Conservation (phyloP, 1,140 invertebrate species). For the Chymomyza costata region DNA sequence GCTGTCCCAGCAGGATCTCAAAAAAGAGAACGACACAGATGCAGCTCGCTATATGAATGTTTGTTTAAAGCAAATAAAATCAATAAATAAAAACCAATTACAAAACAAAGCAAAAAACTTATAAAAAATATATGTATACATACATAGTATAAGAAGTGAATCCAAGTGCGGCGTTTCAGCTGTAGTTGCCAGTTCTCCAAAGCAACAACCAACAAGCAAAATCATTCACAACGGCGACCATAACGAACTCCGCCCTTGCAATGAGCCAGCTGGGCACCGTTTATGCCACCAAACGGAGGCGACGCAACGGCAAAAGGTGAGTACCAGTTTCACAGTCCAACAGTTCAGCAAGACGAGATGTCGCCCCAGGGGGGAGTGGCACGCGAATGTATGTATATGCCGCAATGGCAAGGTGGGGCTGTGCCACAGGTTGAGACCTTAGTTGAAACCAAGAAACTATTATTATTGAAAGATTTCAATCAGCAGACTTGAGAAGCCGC, state of each 20-base stretch:
- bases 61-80: constrained; percentile 43
- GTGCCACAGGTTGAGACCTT: no score
- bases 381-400: no score
- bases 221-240: constrained; percentile 74
- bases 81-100: constrained; percentile 66
- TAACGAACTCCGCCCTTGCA: constrained; percentile 74
- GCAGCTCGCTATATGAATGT: constrained; percentile 32
- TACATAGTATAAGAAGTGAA: no score
- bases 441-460: constrained; percentile 9
- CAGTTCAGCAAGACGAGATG: neutral
- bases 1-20: constrained; percentile 19
- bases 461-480: constrained; percentile 64
- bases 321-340: constrained; percentile 39
- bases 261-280: constrained; percentile 95
- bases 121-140: no score
- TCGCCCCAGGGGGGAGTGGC: neutral
- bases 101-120: constrained; percentile 34
- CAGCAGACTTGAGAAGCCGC: constrained; percentile 35
- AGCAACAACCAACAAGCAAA: constrained; percentile 35
- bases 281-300: constrained; percentile 93
- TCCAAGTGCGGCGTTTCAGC: neutral
- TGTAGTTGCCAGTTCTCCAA: neutral
- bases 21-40: constrained; percentile 30
- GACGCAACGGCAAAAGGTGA: constrained; percentile 96
- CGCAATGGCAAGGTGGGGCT: no score